Base-by-base conservation (phyloP, 2,113 vertebrate genomes). In the Haemorhous mexicanus region DNA sequence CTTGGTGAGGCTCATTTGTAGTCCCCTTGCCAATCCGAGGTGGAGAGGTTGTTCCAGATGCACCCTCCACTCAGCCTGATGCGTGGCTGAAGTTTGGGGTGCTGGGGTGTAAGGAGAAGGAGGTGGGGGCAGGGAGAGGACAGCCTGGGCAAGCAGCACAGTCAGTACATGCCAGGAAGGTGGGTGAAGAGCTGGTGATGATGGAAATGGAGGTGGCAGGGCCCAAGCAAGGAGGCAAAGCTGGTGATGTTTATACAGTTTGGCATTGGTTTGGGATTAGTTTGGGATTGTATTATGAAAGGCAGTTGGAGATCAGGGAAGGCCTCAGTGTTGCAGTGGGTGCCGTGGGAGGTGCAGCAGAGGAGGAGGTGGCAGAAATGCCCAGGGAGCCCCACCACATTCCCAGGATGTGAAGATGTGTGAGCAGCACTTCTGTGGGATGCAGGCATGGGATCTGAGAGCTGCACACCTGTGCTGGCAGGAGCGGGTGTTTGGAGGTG, bases 401-500 rank as follows among this genome's bases (percentile, higher is more conserved):
- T 32, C 62, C 75, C 62, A 22, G 55, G 41, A 16, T 2, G 27
- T 6, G 56, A 26, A 39, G 43, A 39, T 49, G 35, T 4, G 11
- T 17, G 61, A 9, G 26, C 17, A 8, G n/a, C 15, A 0, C 47
- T 69, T 39, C 39, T 4, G 2, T 16, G 47, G 52, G 52, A 7
- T 23, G 2, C 2, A 4, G 66, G 67, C 15, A 1, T 6, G 75
- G 41, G 41, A 13, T 19, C 9, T 2, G 1, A 26, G 74, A 46
- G 79, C 16, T 66, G 64, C 35, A 53, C 68, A 55, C 39, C 72
- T 33, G 75, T 1, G 22, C 46, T 91, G 87, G 67, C 27, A 0
- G 41, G 70, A 62, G 56, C 0, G n/a, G 53, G 44, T 67, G 84
- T 81, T 72, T 62, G 95, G 94, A 93, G 89, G 95, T 78, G 90